Evolutionary conservation across 2,113 vertebrate genomes (phyloP).

Genomic region (Anoura caudifer): DNA sequence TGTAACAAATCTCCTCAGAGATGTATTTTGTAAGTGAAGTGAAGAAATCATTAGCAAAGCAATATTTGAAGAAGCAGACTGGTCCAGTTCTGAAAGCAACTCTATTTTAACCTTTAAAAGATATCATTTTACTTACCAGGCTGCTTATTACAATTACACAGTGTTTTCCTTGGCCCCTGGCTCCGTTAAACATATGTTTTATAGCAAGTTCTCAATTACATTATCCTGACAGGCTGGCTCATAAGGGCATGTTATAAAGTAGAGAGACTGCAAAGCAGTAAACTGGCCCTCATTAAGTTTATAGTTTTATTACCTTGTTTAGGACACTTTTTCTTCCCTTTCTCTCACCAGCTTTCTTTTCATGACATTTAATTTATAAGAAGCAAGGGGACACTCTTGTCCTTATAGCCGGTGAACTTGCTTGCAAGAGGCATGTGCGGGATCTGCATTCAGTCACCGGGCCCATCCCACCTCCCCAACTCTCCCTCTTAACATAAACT

Average conservation of each 20-base stretch:
- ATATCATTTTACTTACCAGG: slow-evolving; percentile 83
- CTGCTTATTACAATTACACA: slow-evolving; percentile 84
- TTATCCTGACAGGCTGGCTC: slow-evolving; percentile 79
- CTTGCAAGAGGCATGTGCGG: background rate
- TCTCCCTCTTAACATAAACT: background rate
- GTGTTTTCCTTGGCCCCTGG: slow-evolving; percentile 84
- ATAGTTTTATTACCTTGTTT: slow-evolving; percentile 81
- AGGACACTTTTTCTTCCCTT: slow-evolving; percentile 77
- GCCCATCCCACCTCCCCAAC: background rate
- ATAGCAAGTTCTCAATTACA: slow-evolving; percentile 76
- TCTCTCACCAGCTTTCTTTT: background rate
- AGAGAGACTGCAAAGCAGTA: slow-evolving; percentile 72
- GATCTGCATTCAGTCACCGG: background rate
- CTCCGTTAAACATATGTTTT: slow-evolving; percentile 85
- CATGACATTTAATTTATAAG: slow-evolving; percentile 62
- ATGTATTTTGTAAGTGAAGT: slow-evolving; percentile 75
- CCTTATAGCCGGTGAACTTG: background rate
- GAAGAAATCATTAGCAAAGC: slow-evolving; percentile 78
- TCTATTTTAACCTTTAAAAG: slow-evolving; percentile 83
- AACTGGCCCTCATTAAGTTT: slow-evolving; percentile 83
- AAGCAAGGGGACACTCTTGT: slow-evolving; percentile 39
- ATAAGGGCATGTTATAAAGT: slow-evolving; percentile 72
- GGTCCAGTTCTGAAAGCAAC: slow-evolving; percentile 71
- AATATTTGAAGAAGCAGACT: slow-evolving; percentile 74
- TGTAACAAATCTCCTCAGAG: slow-evolving; percentile 77